Percentiles rank a stretch among this genome's conserved stretches.
Conservation (phyloP, 2,113 vertebrate species). For the Oncorhynchus masou region DNA sequence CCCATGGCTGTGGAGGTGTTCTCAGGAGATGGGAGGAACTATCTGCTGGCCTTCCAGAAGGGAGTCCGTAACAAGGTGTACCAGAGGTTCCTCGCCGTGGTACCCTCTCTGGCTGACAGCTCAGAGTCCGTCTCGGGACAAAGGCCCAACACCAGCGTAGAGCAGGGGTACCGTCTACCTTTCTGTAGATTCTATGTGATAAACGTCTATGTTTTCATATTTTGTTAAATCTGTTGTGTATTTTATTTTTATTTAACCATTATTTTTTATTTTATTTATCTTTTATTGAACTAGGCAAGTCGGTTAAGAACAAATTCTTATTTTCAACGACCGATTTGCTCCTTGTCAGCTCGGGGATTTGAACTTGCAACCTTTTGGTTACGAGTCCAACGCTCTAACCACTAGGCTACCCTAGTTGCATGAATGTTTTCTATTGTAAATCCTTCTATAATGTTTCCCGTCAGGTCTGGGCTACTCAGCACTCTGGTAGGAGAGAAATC, state of each 20-base stretch:
- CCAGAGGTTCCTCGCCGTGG: slow-evolving; percentile 97
- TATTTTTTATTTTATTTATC: too few species aligned
- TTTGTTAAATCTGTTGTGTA: background rate
- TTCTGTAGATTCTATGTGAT: background rate
- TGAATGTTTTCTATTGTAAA: background rate
- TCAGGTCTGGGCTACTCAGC: slow-evolving; percentile 94
- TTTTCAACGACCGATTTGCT: too few species aligned
- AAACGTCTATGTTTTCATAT: too few species aligned
- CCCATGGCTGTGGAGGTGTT: slow-evolving; percentile 98
- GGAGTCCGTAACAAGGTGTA: slow-evolving; percentile 98
- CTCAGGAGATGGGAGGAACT: slow-evolving; percentile 97
- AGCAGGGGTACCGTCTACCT: slow-evolving; percentile 82
- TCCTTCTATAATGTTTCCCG: background rate
- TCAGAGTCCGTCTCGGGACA: slow-evolving; percentile 97
- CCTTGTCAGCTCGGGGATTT: too few species aligned
- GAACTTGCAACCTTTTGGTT: too few species aligned
- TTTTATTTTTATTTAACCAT: too few species aligned
- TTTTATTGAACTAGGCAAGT: too few species aligned
- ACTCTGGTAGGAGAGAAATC: slow-evolving; percentile 97
- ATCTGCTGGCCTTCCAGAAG: slow-evolving; percentile 95
- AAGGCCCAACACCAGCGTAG: slow-evolving; percentile 96
- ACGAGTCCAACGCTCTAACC: too few species aligned
- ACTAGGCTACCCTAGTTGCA: background rate
- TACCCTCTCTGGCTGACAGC: slow-evolving; percentile 95
- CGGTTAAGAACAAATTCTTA: too few species aligned